phyloP scores from a whole-genome alignment of 1,140 invertebrate species.

The Bicyclus anynana region DNA sequence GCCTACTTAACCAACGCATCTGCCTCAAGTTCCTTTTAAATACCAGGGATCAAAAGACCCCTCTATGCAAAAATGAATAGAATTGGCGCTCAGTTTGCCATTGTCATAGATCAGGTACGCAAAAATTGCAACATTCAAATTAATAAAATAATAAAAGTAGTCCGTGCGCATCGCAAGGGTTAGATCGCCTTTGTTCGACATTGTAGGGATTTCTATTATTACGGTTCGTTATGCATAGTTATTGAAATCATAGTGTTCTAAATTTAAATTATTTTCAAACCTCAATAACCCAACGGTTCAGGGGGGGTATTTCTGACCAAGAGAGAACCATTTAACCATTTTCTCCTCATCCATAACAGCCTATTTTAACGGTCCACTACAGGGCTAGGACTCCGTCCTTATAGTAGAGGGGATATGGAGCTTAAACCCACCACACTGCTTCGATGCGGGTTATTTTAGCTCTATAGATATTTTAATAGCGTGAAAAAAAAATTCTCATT shows the following conservation, averaged over 20 bases:
- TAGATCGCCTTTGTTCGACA: conserved; percentile 45
- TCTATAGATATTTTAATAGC: too few species aligned
- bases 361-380: too few species aligned
- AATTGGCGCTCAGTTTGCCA: conserved; percentile 42
- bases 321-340: too few species aligned
- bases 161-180: conserved; percentile 52
- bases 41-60: conserved; percentile 53
- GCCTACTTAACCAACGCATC: conserved; percentile 38
- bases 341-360: too few species aligned
- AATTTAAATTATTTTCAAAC: too few species aligned
- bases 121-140: conserved; percentile 74
- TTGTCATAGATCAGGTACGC: conserved; percentile 70
- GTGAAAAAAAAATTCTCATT: too few species aligned
- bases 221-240: conserved; percentile 12
- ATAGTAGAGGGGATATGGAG: too few species aligned
- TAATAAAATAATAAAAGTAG: conserved; percentile 72
- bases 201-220: conserved; percentile 13
- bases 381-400: too few species aligned
- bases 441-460: too few species aligned
- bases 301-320: too few species aligned
- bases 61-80: conserved; percentile 70
- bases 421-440: too few species aligned
- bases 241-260: neutral
- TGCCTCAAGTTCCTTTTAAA: conserved; percentile 45
- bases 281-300: too few species aligned